These are phyloP conservation scores for Sardinella longiceps DNA, from an alignment of 2,797 vertebrate genomes.

Conservation along the genomic window DNA sequence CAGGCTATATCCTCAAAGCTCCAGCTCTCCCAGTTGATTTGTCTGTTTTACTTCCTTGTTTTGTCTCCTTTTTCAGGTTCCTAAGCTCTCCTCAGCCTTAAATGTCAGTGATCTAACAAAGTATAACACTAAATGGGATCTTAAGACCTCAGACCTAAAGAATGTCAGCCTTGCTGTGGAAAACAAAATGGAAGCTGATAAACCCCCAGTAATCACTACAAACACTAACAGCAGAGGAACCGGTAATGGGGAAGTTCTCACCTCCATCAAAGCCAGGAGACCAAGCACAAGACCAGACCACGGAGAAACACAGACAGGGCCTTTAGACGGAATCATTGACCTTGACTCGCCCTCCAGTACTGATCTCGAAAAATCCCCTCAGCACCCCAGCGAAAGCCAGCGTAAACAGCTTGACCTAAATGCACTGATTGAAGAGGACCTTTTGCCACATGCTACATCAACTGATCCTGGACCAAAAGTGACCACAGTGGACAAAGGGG, in stretches of 20 bases:
- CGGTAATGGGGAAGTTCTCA: constrained; percentile 46
- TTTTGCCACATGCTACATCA: constrained; percentile 36
- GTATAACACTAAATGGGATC: constrained; percentile 27
- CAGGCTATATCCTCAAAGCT: background rate
- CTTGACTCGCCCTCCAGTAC: constrained; percentile 36
- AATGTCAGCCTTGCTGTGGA: constrained; percentile 41
- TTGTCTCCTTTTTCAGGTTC: constrained; percentile 33
- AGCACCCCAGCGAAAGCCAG: constrained; percentile 16
- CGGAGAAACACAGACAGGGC: constrained; percentile 49
- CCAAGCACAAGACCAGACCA: background rate
- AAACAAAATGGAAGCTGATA: constrained; percentile 48
- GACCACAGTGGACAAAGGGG: background rate
- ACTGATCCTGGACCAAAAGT: background rate
- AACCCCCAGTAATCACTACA: background rate
- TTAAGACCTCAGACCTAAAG: constrained; percentile 30
- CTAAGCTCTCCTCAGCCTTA: constrained; percentile 23
- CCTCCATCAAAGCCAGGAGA: background rate
- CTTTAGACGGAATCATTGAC: constrained; percentile 32
- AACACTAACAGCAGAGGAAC: background rate
- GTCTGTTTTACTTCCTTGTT: constrained; percentile 12
- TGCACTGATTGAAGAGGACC: constrained; percentile 50
- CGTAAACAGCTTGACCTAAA: constrained; percentile 34
- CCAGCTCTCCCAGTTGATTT: background rate
- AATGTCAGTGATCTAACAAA: constrained; percentile 30
- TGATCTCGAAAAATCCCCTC: constrained; percentile 34